Evolutionary conservation across 64 coral and sea anemone genomes (phyloP), one percentile per base, ranked within the genome.

Genomic region (Dendrophyllia cribrosa): DNA sequence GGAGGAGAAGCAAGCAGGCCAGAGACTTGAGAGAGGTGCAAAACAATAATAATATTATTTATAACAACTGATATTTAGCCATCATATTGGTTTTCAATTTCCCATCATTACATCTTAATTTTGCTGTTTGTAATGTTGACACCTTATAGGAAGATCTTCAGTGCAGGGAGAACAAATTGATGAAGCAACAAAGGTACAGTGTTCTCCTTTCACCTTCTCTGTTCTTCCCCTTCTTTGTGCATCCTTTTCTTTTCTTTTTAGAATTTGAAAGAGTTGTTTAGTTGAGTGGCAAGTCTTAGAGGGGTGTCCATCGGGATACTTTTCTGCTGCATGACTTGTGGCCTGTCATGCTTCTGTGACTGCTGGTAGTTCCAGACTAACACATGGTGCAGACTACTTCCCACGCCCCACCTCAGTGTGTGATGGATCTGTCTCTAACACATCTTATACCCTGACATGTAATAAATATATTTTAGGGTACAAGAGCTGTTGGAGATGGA

Each of bases 1-100:
- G 52, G 88, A 90, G 51, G 80, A 23, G 44, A 84, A 63, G 64
- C 26, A 84, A 51, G 3, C 19, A 83, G 20, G 10, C 60, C 75
- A 77, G 9, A 80, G 88, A n/a, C 9, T n/a, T 70, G 20, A 65
- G 13, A 9, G 23, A 79, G 75, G 76, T 71, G 19, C 47, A 20
- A 47, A 26, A 3, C 3, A 67, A n/a, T 51, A 15, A 4, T 46
- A 20, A 17, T 17, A 22, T 21, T 75, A 75, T 44, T 11, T 19
- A 7, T 15, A 70, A 16, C 26, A 3, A 23, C 12, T 23, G 26
- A 20, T 70, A 70, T 23, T 70, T 10, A 8, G 20, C 20, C 20
- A 10, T 23, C 20, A 70, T 70, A 43, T 70, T 70, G 7, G 26
- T 43, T 70, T 12, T 70, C 8, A 70, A 56, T 56, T 56, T 56